phyloP scores from a whole-genome alignment of 2,888 invertebrate genomes.

The Nasonia oneida region DNA sequence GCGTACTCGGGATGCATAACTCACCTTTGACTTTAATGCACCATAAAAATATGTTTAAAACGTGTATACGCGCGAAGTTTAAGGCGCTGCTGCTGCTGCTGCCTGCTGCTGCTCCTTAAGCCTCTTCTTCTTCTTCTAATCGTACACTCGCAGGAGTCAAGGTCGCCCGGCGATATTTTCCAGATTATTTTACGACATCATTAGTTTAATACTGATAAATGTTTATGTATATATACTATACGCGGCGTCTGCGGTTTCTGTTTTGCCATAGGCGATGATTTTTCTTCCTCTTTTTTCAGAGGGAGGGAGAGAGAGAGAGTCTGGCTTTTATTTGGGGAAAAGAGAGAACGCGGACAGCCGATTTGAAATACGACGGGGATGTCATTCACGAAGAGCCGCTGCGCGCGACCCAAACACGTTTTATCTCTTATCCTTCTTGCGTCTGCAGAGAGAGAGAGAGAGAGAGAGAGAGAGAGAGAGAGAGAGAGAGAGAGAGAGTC shows the following conservation, averaged over 20 bases:
- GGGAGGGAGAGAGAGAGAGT: not conserved
- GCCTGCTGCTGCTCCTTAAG: not conserved
- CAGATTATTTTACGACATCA: conserved; percentile 21
- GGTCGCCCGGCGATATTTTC: not conserved
- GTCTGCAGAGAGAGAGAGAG: not conserved
- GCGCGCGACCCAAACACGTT: conserved; percentile 19
- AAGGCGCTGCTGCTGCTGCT: not conserved
- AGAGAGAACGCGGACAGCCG: conserved; percentile 3
- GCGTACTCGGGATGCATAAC: conserved; percentile 3
- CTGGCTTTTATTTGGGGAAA: conserved; percentile 6
- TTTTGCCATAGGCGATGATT: not conserved
- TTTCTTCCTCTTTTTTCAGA: not conserved
- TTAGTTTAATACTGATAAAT: conserved; percentile 25
- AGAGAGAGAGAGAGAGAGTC: not conserved
- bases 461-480: too few relatives aligned
- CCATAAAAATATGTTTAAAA: conserved; percentile 23
- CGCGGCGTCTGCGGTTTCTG: too few relatives aligned
- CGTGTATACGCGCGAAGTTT: conserved; percentile 2
- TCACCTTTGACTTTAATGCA: conserved; percentile 21
- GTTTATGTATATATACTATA: not conserved
- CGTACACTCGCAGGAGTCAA: conserved; percentile 9
- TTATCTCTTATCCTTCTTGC: conserved; percentile 21
- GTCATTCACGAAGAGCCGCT: not conserved
- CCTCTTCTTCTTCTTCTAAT: conserved; percentile 4
- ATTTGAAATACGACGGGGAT: conserved; percentile 12